Conservation (phyloP, 2,888 invertebrate species). For the Ceramica pisi region DNA sequence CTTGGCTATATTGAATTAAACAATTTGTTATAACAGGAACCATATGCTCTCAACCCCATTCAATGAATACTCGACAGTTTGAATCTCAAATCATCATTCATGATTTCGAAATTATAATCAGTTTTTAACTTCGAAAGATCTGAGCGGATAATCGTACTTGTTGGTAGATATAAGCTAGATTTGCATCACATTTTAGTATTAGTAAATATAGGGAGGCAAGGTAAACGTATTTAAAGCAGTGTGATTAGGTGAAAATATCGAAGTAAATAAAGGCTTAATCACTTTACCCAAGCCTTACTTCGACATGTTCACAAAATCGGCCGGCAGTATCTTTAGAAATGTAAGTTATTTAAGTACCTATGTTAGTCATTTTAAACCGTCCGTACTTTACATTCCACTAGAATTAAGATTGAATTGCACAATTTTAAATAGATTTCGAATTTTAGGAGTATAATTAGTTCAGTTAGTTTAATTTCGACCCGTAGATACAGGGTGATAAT, state of each 20-base stretch:
- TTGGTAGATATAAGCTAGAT: conserved; percentile 31
- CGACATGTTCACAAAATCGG: no score
- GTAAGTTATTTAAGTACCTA: background rate
- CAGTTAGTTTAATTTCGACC: background rate
- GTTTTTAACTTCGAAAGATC: conserved; percentile 3
- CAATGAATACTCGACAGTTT: conserved; percentile 7
- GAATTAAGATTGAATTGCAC: conserved; percentile 27
- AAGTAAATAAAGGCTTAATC: no score
- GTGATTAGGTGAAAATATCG: no score
- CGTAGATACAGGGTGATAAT: conserved; percentile 2
- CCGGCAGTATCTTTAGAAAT: background rate
- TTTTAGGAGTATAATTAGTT: background rate
- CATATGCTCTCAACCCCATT: conserved; percentile 11
- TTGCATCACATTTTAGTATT: conserved; percentile 57
- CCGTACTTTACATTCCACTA: conserved; percentile 86
- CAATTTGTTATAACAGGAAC: background rate
- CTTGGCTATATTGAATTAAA: background rate
- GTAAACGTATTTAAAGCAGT: background rate
- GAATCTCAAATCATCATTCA: conserved; percentile 5
- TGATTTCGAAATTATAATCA: background rate
- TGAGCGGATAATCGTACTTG: conserved; percentile 16
- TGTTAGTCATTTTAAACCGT: conserved; percentile 63
- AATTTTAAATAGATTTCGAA: background rate
- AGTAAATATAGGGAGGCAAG: conserved; percentile 28
- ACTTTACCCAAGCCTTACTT: no score